Evolutionary conservation across 2,888 invertebrate genomes (phyloP).

Genomic region (Drosophila dives): DNA sequence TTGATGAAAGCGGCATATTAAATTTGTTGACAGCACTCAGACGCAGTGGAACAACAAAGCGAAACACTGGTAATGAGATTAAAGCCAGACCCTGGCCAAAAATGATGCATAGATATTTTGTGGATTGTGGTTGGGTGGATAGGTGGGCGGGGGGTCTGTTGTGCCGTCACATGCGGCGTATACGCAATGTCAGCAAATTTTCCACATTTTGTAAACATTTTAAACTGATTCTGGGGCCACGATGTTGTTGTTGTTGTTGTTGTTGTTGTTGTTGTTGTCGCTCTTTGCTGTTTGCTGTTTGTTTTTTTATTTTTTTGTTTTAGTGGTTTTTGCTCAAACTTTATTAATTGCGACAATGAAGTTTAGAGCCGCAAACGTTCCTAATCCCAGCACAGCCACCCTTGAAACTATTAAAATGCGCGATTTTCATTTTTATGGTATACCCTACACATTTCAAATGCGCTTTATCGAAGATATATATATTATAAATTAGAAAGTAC

Average conservation of each 20-base stretch:
- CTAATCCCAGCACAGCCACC: slow-evolving; percentile 33
- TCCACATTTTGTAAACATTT: slow-evolving; percentile 51
- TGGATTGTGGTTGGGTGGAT: slow-evolving; percentile 13
- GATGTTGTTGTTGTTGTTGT: slow-evolving; percentile 1
- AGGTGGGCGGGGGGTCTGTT: slow-evolving; percentile 16
- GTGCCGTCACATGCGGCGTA: slow-evolving; percentile 46
- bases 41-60: slow-evolving; percentile 8
- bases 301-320: slow-evolving; percentile 9
- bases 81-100: slow-evolving; percentile 54
- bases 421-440: slow-evolving; percentile 29
- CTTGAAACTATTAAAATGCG: slow-evolving; percentile 52
- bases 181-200: slow-evolving; percentile 56
- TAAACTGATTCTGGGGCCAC: slow-evolving; percentile 25
- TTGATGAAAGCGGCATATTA: slow-evolving; percentile 60
- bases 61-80: slow-evolving; percentile 49
- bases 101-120: slow-evolving; percentile 61
- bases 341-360: slow-evolving; percentile 77
- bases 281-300: slow-evolving; percentile 2
- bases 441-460: slow-evolving; percentile 3
- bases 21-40: slow-evolving; percentile 60
- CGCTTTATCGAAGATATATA: not conserved
- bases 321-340: slow-evolving; percentile 56
- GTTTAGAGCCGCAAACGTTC: slow-evolving; percentile 38
- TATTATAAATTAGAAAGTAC: not conserved
- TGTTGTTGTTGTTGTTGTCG: not conserved